These are phyloP conservation scores for Eupleurogrammus muticus DNA, from an alignment of 2,797 vertebrate species.

Conservation along the genomic window DNA sequence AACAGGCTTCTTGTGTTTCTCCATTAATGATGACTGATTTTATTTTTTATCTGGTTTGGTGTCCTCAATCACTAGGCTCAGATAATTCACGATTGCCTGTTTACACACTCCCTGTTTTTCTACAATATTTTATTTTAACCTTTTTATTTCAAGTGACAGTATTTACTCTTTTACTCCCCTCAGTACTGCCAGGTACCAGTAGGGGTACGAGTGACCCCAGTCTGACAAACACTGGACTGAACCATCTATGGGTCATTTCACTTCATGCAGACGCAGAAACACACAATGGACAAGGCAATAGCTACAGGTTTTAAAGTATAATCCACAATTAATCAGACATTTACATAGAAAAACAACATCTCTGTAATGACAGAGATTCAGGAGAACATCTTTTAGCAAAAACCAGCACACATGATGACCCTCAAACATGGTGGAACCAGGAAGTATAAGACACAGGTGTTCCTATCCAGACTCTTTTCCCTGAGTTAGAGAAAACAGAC, in stretches of 20 bases:
- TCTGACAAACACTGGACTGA: conserved; percentile 7
- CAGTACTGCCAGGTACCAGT: no score
- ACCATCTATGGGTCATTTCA: conserved; percentile 4
- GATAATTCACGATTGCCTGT: no score
- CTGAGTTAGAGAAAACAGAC: not conserved
- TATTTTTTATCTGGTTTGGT: no score
- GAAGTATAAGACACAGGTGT: not conserved
- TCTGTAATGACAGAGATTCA: not conserved
- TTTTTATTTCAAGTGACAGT: no score
- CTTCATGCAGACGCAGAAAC: not conserved
- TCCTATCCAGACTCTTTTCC: not conserved
- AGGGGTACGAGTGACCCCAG: no score
- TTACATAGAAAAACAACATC: rapidly evolving
- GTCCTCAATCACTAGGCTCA: no score
- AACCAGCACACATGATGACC: not conserved
- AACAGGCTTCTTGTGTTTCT: no score
- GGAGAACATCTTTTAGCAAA: not conserved
- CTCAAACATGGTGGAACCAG: conserved; percentile 26
- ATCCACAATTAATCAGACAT: not conserved
- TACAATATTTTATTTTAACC: no score
- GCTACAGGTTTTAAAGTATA: not conserved
- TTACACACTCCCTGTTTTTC: no score
- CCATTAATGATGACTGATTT: no score
- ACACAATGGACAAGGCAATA: not conserved
- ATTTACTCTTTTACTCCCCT: no score